Base-by-base conservation (phyloP, 2,888 invertebrate genomes). In the Lithophane leautieri region DNA sequence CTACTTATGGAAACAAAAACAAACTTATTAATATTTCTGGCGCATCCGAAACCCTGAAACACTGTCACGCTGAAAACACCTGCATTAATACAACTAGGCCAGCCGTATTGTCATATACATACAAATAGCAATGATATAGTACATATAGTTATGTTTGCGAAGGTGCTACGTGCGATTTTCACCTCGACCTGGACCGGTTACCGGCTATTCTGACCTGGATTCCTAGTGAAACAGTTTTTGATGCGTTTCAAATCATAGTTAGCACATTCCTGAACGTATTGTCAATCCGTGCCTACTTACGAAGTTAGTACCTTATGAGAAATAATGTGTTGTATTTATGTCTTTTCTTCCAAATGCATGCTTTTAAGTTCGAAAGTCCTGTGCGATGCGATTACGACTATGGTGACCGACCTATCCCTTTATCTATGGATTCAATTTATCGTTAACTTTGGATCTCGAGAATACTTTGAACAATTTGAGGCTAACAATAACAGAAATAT, bases 121-220 rank as follows among this genome's bases (percentile, higher is more conserved):
- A 54, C 40, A 78, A 71, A 66, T 76, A 70, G 83, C 79, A 79
- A 78, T 73, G 62, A 67, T 60, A 42, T 69, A 47, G 22, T 40
- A 50, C 14, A 0, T 34, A 7, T 60, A 67, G 19, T n/a, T 62
- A 50, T 85, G 63, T 85, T 77, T 76, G 75, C 44, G 4, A 76
- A 84, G 82, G 76, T 84, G 82, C 74, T 78, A 73, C 70, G 80
- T 73, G 70, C 66, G 52, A 76, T 73, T 76, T 78, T 79, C 84
- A 76, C 84, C 76, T 84, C 78, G 78, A 71, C 70, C 71, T 73
- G 82, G n/a, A 44, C 73, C 42, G 61, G 68, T 72, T 71, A 70
- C 70, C 25, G 19, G 44, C 50, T 62, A 9, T 47, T n/a, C 12
- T 81, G 82, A 40, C 81, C 82, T 83, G 77, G 69, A 70, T 77